Evolutionary conservation across 2,113 vertebrate species (phyloP), one percentile per base, ranked within the genome.

Genomic region (Colius striatus): DNA sequence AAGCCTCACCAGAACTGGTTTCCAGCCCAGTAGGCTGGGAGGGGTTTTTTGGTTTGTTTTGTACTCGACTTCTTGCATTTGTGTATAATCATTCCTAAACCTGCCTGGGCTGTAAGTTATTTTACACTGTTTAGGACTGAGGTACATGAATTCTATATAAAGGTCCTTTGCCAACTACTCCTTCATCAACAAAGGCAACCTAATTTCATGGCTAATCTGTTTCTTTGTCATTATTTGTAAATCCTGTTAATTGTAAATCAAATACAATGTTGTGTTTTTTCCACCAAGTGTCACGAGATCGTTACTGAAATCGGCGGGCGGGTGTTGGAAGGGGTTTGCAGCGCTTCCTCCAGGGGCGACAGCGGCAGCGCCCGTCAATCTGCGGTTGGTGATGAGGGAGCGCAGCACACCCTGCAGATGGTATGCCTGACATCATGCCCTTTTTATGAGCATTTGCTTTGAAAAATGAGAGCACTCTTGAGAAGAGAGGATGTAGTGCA

Each of bases 181-280:
- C 75, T 90, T 94, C 90, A 74, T 92, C 95, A 94, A 80, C 81
- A 89, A 88, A 95, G 29, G 51, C 92, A 96, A 94, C 90, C 76
- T 93, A 92, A 95, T 95, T 90, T 96, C 92, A 87, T 76, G 78
- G 93, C 91, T 97, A 96, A 97, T 92, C 95, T 88, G 86, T 96
- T 97, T 93, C 84, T 91, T 88, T 96, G 92, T 96, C 96, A 93
- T 92, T 87, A 96, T 98, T 97, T 98, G 98, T 98, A 98, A 98
- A 98, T 98, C 96, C 92, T 97, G 97, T 97, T 97, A 74, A 97
- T 97, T 98, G 96, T 98, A 97, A 97, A 97, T 97, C 96, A 96
- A 98, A 98, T 98, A 98, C 91, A 98, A n/a, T 65, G 75, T 87
- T 97, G 85, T 91, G 97, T 98, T 98, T 98, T 98, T 98, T 98